Base-by-base conservation (phyloP, 2,888 invertebrate genomes). In the Drosophila multiciliata region DNA sequence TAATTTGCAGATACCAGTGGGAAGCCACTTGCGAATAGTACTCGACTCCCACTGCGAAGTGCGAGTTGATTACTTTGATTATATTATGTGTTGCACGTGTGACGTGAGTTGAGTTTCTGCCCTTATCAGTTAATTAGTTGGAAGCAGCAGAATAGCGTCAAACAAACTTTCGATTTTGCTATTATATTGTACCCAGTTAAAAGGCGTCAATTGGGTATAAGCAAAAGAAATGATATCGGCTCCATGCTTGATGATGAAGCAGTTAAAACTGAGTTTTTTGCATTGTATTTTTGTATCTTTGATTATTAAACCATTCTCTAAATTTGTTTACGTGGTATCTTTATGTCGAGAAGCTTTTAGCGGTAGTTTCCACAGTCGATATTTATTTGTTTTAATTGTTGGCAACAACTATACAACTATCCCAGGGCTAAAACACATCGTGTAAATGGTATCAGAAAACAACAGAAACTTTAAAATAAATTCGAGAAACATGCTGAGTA, bases 121-220 rank as follows among this genome's bases (percentile, higher is more conserved):
- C 48, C 55, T 83, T 83, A 83, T 83, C 83, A 85, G 70, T 83
- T 83, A 83, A 83, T 83, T 85, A 83, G 69, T 67, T 74, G 48
- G 61, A 60, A 42, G 52, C 50, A 53, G 36, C 23, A 45, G 36
- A 29, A 33, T 48, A 60, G 65, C 75, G 78, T 78, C 78, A 71
- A 15, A 20, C 40, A 20, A 50, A 17, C 45, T 49, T 50, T 50
- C 3, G 15, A 17, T 36, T 26, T 35, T 50, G n/a, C 15, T 1
- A 15, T 7, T 29, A 15, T 26, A 6, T 20, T 36, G 36, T 36
- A 32, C 33, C 17, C 15, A 32, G 20, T 20, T 17, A 5, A 20
- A 20, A 5, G 17, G 11, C 7, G 3, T n/a, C 7, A 12, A 40
- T 29, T 15, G 55, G 55, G 29, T 40, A 55, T 53, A 15, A 20